A percentile compares a stretch with the other conserved stretches of the same genome.
phyloP scores from a whole-genome alignment of 2,888 invertebrate genomes.

The Aproaerema taeniolella region DNA sequence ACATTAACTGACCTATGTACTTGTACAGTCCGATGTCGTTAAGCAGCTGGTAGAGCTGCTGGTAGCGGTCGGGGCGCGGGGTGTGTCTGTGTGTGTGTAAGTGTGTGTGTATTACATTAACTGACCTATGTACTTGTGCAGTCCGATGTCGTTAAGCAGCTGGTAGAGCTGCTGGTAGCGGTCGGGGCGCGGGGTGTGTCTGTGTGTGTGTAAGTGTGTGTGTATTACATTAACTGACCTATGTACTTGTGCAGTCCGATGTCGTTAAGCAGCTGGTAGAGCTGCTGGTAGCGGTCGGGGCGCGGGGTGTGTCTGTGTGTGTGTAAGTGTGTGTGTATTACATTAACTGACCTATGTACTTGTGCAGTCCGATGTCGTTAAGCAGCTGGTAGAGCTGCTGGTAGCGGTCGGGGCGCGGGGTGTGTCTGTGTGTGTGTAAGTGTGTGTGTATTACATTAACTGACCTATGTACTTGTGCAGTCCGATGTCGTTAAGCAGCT shows the following conservation, averaged over 20 bases:
- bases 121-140: constrained; percentile 87
- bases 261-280: constrained; percentile 74
- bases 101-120: constrained; percentile 16
- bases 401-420: constrained; percentile 74
- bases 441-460: constrained; percentile 26
- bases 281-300: constrained; percentile 70
- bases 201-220: no score
- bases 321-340: no score
- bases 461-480: constrained; percentile 87
- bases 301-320: no score
- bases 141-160: constrained; percentile 79
- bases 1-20: constrained; percentile 81
- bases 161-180: constrained; percentile 71
- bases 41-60: constrained; percentile 68
- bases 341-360: constrained; percentile 81
- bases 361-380: constrained; percentile 82
- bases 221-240: constrained; percentile 63
- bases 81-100: no score
- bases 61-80: constrained; percentile 73
- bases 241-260: constrained; percentile 87
- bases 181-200: constrained; percentile 66
- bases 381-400: constrained; percentile 68
- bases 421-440: no score
- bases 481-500: constrained; percentile 79
- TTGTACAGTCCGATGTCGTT: constrained; percentile 84